phyloP scores from a whole-genome alignment of 1,140 invertebrate genomes.

The Calycopis cecrops region DNA sequence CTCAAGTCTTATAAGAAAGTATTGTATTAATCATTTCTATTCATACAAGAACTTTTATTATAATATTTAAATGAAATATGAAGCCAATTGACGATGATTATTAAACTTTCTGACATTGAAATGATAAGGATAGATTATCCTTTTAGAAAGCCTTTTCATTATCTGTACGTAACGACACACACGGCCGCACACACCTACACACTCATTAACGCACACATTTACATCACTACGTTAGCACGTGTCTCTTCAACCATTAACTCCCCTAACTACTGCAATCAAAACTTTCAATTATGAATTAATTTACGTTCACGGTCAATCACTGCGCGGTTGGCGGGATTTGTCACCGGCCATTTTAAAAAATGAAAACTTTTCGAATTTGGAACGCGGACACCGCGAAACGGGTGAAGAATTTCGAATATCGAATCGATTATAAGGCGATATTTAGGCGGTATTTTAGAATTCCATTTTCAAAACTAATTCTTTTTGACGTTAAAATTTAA shows the following conservation, averaged over 20 bases:
- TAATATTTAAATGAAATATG: too few species aligned
- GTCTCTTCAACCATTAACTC: constrained; percentile 33
- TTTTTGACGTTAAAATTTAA: constrained; percentile 45
- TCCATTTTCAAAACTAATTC: constrained; percentile 37
- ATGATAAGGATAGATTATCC: not conserved
- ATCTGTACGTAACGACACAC: constrained; percentile 32
- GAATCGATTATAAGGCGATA: constrained; percentile 37
- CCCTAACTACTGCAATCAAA: constrained; percentile 32
- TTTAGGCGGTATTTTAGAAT: constrained; percentile 29
- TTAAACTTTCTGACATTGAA: not conserved
- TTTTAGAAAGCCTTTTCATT: constrained; percentile 36
- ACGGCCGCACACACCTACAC: constrained; percentile 52
- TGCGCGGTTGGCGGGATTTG: constrained; percentile 9
- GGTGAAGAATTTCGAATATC: constrained; percentile 55
- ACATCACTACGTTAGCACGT: constrained; percentile 62
- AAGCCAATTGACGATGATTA: too few species aligned
- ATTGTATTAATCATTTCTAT: too few species aligned
- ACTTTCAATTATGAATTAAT: constrained; percentile 51
- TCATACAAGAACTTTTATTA: too few species aligned
- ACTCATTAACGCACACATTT: constrained; percentile 70
- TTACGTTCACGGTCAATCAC: constrained; percentile 31
- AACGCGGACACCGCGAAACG: constrained; percentile 49
- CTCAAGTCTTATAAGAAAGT: too few species aligned
- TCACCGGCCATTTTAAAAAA: constrained; percentile 8
- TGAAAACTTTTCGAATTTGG: constrained; percentile 29